Evolutionary conservation across 2,797 vertebrate species (phyloP).

Genomic region (Platalea minor): DNA sequence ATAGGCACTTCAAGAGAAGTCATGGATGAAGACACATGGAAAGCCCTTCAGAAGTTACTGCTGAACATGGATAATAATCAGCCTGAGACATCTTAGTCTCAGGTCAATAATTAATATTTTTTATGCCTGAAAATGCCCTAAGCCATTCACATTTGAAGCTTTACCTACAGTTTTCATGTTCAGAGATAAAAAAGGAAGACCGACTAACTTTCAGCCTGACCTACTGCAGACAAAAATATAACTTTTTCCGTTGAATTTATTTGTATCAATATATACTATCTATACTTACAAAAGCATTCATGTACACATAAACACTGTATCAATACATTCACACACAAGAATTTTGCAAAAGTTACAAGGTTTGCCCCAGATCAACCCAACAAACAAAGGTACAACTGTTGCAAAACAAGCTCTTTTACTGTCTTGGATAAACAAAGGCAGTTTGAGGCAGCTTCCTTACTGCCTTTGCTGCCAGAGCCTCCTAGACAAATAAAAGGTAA

Average conservation of each 20-base stretch:
- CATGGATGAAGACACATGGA: background rate
- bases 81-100: background rate
- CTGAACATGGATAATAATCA: background rate
- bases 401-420: background rate
- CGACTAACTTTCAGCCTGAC: background rate
- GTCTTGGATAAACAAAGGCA: background rate
- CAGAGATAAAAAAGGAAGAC: background rate
- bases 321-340: rapidly evolving
- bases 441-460: background rate
- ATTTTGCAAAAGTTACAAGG: background rate
- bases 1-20: background rate
- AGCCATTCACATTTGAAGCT: background rate
- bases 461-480: background rate
- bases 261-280: background rate
- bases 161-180: rapidly evolving
- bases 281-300: background rate
- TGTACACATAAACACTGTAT: background rate
- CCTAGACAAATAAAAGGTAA: background rate
- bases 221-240: background rate
- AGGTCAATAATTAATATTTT: slow-evolving; percentile 27
- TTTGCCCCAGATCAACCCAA: background rate
- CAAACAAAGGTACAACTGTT: background rate
- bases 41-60: background rate
- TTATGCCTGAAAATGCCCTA: background rate
- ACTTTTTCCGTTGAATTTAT: background rate